Evolutionary conservation across 2,113 vertebrate genomes (phyloP), one percentile per base, ranked within the genome.

Genomic region (Candoia aspera): DNA sequence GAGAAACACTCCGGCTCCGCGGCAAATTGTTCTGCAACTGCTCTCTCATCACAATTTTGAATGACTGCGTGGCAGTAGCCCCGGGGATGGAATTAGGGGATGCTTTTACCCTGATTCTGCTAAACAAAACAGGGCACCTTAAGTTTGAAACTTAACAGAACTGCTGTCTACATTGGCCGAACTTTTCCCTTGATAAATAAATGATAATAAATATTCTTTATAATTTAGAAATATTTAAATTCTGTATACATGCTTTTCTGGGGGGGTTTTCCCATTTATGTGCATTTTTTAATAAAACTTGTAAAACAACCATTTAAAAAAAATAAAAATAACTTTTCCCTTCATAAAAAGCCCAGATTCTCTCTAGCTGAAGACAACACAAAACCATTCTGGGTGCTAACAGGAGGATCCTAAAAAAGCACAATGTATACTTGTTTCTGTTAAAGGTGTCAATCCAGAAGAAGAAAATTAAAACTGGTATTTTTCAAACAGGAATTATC

Each of bases 391-490:
- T 89, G 88, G 86, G 91, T 73, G 86, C 33, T 8, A 8, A 8
- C 12, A 64, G 13, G 21, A 37, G 8, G 8, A 49, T 24, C 4
- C 60, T 62, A 42, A 83, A 88, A 58, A 88, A 59, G 60, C 58
- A 93, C 83, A 92, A 73, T 92, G 93, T 94, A 4, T 86, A n/a
- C 62, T 94, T 62, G 85, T 92, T 83, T 21, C 9, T 60, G 46
- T 17, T 29, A 57, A 54, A 33, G 6, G 8, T 33, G 68, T 73
- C 87, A 62, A 17, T 93, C 21, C 23, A n/a, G 90, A 68, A 73
- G 92, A 90, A 19, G 91, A 91, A 11, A 87, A 37, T 46, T 12
- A 90, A 79, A 33, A 4, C 11, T 59, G 54, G n/a, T 49, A 64
- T 88, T 60, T 86, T n/a, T 24, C 53, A 89, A 91, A 92, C 21